phyloP scores from a whole-genome alignment of 2,797 vertebrate genomes.

The Platalea minor region DNA sequence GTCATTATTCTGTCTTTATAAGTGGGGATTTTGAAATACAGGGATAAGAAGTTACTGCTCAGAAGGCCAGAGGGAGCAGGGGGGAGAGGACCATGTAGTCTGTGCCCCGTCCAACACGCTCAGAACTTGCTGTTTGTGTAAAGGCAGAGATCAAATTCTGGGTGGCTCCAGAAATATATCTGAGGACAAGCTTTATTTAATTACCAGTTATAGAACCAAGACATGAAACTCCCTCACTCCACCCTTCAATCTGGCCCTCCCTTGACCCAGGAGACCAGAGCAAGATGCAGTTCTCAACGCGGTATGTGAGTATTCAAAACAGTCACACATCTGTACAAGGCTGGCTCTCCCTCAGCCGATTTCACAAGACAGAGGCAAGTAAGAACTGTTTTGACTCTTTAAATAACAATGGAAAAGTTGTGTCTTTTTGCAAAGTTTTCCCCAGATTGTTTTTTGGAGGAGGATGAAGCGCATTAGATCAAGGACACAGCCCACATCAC shows the following conservation, averaged over 20 bases:
- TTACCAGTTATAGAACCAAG: not conserved
- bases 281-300: not conserved
- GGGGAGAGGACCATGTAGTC: not conserved
- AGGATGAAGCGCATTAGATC: not conserved
- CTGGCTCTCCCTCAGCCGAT: not conserved
- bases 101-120: not conserved
- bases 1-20: not conserved
- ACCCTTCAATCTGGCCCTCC: not conserved
- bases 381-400: not conserved
- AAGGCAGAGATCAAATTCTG: not conserved
- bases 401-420: slow-evolving; percentile 4
- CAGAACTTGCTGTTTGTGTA: not conserved
- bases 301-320: not conserved
- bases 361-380: not conserved
- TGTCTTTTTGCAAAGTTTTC: not conserved
- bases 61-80: not conserved
- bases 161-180: not conserved
- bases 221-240: not conserved
- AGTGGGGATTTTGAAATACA: not conserved
- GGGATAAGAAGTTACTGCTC: not conserved
- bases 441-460: not conserved
- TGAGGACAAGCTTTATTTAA: slow-evolving; percentile 9
- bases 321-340: not conserved
- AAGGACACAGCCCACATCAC: not conserved
- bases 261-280: not conserved